phyloP scores from a whole-genome alignment of 2,797 vertebrate genomes.

The Nannoperca australis region DNA sequence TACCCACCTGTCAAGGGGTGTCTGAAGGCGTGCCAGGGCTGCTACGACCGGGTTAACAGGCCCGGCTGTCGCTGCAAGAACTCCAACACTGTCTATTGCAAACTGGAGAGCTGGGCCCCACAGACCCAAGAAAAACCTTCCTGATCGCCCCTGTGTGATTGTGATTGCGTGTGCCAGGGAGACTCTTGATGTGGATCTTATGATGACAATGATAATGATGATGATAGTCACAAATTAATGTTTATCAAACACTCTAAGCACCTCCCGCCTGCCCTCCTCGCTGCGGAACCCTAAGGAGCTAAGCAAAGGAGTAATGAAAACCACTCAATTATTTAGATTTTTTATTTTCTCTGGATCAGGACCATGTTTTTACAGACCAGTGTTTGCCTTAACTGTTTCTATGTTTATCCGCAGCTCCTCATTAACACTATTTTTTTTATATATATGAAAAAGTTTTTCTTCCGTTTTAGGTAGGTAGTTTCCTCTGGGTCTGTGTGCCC shows the following conservation, averaged over 20 bases:
- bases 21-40: constrained; percentile 90
- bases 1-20: constrained; percentile 95
- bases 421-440: constrained; percentile 77
- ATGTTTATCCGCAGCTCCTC: constrained; percentile 80
- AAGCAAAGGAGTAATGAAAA: constrained; percentile 82
- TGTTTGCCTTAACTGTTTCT: constrained; percentile 86
- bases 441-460: constrained; percentile 66
- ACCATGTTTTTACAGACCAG: constrained; percentile 85
- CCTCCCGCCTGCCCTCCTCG: constrained; percentile 73
- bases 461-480: constrained; percentile 75
- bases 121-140: constrained; percentile 90
- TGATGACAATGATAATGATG: constrained; percentile 70
- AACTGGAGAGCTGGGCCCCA: constrained; percentile 92
- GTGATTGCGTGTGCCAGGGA: constrained; percentile 54
- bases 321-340: constrained; percentile 79
- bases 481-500: constrained; percentile 52
- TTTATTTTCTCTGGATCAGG: constrained; percentile 74
- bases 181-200: constrained; percentile 69
- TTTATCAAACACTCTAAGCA: constrained; percentile 82
- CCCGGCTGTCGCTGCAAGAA: constrained; percentile 97
- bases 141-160: constrained; percentile 83
- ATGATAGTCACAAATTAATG: constrained; percentile 84
- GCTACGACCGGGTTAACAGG: constrained; percentile 91
- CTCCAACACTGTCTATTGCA: constrained; percentile 98
- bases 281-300: constrained; percentile 74